Conservation (phyloP, 35 echinoderm and acorn worm genomes). For the Chiridota heheva region DNA sequence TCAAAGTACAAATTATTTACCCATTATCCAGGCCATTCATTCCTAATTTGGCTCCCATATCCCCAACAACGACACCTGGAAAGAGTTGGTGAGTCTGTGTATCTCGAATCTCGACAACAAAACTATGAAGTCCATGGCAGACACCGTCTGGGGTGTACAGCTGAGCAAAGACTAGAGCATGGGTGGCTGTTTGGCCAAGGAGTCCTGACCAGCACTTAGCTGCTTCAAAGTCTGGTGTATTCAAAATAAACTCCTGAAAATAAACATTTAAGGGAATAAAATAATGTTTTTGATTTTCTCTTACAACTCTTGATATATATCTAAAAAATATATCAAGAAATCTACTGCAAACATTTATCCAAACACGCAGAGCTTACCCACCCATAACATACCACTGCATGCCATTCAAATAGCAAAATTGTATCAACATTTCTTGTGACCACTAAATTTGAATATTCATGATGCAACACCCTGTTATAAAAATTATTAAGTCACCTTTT, state of each 20-base stretch:
- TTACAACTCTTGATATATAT: too few relatives aligned
- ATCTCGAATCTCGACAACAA: neutral
- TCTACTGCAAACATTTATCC: too few relatives aligned
- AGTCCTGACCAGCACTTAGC: neutral
- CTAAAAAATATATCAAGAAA: too few relatives aligned
- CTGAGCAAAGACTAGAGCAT: slow-evolving; percentile 1
- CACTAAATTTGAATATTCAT: too few relatives aligned
- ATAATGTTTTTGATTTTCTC: too few relatives aligned
- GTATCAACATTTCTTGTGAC: too few relatives aligned
- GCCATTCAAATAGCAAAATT: too few relatives aligned
- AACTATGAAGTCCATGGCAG: slow-evolving; percentile 7
- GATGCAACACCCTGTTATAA: too few relatives aligned
- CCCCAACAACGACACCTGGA: neutral
- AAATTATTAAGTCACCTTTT: too few relatives aligned
- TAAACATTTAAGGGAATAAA: too few relatives aligned
- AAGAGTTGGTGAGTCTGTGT: neutral
- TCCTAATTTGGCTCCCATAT: slow-evolving; percentile 22
- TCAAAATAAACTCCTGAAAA: slow-evolving; percentile 5
- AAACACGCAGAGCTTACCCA: too few relatives aligned
- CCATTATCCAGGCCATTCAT: slow-evolving; percentile 6
- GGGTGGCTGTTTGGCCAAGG: neutral
- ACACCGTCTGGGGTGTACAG: slow-evolving; percentile 1
- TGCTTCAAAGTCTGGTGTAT: slow-evolving; percentile 25
- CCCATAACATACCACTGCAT: too few relatives aligned
- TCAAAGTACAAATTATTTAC: neutral